Evolutionary conservation across 2,888 invertebrate genomes (phyloP).

Genomic region (Phymatocera aterrima): DNA sequence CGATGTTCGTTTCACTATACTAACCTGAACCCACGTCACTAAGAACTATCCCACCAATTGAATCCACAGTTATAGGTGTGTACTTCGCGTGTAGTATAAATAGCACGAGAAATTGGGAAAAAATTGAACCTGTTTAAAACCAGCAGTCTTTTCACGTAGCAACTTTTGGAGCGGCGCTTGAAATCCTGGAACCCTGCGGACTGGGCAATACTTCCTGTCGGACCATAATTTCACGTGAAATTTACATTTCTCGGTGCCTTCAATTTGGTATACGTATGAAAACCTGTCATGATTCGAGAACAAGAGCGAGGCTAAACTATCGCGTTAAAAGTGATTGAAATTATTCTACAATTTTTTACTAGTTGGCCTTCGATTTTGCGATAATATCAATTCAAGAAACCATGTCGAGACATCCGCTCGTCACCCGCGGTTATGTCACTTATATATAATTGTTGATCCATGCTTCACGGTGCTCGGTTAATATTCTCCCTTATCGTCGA

Average conservation of each 20-base stretch:
- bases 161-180: conserved; percentile 38
- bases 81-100: not conserved
- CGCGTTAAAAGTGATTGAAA: conserved; percentile 27
- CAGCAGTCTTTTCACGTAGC: not conserved
- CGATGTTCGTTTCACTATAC: too few species aligned
- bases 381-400: conserved; percentile 1
- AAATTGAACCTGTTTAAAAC: conserved; percentile 15
- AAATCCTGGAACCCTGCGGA: conserved; percentile 26
- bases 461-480: not conserved
- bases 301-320: conserved; percentile 28
- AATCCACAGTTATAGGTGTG: too few species aligned
- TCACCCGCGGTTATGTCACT: not conserved
- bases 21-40: too few species aligned
- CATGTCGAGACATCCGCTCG: conserved; percentile 19
- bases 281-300: conserved; percentile 17
- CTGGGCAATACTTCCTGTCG: conserved; percentile 27
- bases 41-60: too few species aligned
- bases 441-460: not conserved
- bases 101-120: not conserved
- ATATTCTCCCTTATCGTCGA: not conserved
- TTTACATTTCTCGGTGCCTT: conserved; percentile 24
- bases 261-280: conserved; percentile 5
- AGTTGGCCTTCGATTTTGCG: conserved; percentile 30
- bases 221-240: conserved; percentile 8
- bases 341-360: not conserved